These are phyloP conservation scores for Lepilemur ruficaudatus DNA, from an alignment of 2,797 vertebrate species.

Conservation along the genomic window DNA sequence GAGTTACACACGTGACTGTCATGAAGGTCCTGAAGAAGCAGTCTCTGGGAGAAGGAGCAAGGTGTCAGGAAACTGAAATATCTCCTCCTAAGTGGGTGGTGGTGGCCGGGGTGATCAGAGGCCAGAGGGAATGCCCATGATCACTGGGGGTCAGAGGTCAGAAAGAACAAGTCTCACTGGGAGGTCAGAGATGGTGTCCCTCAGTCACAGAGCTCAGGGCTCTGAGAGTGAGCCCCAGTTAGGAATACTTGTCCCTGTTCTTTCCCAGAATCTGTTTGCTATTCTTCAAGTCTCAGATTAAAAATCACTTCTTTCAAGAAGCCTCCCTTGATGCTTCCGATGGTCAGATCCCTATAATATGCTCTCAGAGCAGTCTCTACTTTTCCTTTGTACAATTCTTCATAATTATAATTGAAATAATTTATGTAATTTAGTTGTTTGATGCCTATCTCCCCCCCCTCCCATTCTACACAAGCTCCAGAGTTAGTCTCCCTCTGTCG, in stretches of 20 bases:
- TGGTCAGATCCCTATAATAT: not conserved
- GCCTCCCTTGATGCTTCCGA: not conserved
- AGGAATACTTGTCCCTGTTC: not conserved
- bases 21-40: conserved; percentile 96
- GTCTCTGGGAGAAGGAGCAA: conserved; percentile 83
- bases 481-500: not conserved
- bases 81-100: not conserved
- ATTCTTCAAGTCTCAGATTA: not conserved
- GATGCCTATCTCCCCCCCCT: not conserved
- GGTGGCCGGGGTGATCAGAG: not conserved
- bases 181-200: not conserved
- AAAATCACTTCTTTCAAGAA: not conserved
- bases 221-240: not conserved
- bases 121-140: not conserved
- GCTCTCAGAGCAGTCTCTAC: not conserved
- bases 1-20: conserved; percentile 97
- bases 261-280: not conserved
- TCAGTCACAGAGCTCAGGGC: not conserved
- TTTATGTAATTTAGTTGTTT: not conserved
- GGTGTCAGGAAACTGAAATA: conserved; percentile 14
- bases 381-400: not conserved
- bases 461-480: not conserved
- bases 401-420: not conserved
- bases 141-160: not conserved
- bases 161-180: not conserved